These are phyloP conservation scores for Protophormia terraenovae DNA, from an alignment of 2,888 invertebrate species.

Conservation along the genomic window DNA sequence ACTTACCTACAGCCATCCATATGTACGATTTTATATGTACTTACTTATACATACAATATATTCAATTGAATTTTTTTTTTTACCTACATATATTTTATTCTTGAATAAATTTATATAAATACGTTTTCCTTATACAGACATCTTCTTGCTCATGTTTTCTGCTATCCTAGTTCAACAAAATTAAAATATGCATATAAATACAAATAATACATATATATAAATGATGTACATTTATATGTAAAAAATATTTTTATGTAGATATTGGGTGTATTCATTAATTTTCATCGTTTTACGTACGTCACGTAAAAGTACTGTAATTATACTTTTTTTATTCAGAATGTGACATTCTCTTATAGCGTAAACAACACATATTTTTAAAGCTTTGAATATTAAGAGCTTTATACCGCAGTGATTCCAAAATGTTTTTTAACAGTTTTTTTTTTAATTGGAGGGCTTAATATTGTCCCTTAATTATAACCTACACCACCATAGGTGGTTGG, in stretches of 20 bases:
- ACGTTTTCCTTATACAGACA: background rate
- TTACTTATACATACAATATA: background rate
- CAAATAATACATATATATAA: background rate
- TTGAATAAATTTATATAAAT: background rate
- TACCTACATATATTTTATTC: background rate
- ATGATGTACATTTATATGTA: background rate
- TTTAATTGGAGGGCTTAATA: too few species aligned
- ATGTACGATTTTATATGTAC: background rate
- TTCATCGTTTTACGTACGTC: too few species aligned
- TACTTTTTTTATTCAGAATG: too few species aligned
- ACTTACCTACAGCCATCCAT: background rate
- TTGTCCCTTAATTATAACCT: too few species aligned
- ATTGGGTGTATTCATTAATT: too few species aligned
- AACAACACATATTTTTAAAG: too few species aligned
- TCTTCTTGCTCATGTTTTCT: slow-evolving; percentile 38
- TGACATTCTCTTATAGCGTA: too few species aligned
- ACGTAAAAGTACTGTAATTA: too few species aligned
- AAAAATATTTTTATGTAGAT: background rate
- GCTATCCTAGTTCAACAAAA: slow-evolving; percentile 40
- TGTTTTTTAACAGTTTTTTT: too few species aligned
- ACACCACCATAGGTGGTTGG: too few species aligned
- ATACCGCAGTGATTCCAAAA: too few species aligned
- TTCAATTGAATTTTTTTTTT: background rate
- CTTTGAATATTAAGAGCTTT: too few species aligned
- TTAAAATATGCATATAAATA: slow-evolving; percentile 60